A percentile compares a stretch with the other conserved stretches of the same genome.
These are phyloP conservation scores for Dermochelys coriacea DNA, from an alignment of 2,797 vertebrate genomes.

Conservation along the genomic window DNA sequence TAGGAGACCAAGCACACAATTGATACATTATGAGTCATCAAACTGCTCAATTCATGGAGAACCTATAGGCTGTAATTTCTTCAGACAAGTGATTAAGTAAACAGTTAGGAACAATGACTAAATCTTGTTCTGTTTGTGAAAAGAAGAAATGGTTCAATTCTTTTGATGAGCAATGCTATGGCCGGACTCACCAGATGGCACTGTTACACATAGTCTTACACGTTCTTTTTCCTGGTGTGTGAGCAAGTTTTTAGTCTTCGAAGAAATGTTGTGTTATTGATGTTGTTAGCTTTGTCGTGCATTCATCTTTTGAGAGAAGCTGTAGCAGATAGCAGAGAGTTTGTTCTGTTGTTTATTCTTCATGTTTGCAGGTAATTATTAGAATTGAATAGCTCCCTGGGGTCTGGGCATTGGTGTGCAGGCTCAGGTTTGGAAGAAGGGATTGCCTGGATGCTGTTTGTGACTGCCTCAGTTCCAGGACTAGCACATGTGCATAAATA, in stretches of 20 bases:
- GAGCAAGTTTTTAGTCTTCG: not conserved
- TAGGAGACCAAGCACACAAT: rapidly evolving
- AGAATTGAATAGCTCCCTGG: not conserved
- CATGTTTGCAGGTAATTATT: not conserved
- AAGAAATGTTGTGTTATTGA: not conserved
- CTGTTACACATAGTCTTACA: not conserved
- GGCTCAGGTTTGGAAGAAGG: not conserved
- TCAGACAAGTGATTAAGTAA: not conserved
- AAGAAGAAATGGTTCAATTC: rapidly evolving
- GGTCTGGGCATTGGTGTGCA: not conserved
- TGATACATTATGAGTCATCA: not conserved
- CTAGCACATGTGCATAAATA: no score
- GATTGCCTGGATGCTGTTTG: no score
- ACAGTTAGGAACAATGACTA: not conserved
- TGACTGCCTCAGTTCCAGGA: no score
- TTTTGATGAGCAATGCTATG: not conserved
- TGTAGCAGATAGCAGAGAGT: not conserved
- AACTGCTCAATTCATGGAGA: not conserved
- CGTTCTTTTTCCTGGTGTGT: not conserved
- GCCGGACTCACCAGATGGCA: not conserved
- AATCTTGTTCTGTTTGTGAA: not conserved
- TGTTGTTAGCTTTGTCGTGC: not conserved
- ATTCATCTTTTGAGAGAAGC: not conserved
- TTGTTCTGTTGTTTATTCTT: not conserved
- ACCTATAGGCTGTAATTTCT: not conserved